Evolutionary conservation across 1,140 invertebrate species (phyloP), one percentile per base, ranked within the genome.

Genomic region (Pseudomyrmex sp.): DNA sequence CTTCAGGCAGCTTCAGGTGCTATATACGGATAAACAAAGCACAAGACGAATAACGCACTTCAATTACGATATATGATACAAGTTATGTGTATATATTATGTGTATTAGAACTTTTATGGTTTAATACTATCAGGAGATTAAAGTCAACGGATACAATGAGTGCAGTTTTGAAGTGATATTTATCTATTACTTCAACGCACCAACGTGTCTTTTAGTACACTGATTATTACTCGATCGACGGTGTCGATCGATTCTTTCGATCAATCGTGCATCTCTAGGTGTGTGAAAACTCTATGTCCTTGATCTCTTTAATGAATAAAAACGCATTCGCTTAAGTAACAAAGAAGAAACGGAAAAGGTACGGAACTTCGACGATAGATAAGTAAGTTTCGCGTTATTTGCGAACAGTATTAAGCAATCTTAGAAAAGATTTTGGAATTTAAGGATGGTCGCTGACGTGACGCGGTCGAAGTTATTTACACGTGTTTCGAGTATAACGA

Each of bases 361-460:
- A 82, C 18, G 46, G 63, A 9, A 82, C 8, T 82, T 75, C 15
- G 48, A 72, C 20, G 52, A 70, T 10, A 59, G 59, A 69, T 79
- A 70, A 35, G 5, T 73, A 56, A 87, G 18, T 86, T 73, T 54
- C 13, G 61, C 48, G 46, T 76, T 65, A 65, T 26, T 65, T 86
- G 70, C 80, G 66, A 68, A 84, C 80, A 87, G 86, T 87, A 87
- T 87, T 87, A 87, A 87, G 56, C 72, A 59, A 59, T 82, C 77
- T 44, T 48, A 44, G 65, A 77, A 35, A 35, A 35, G 35, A 48
- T 69, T 70, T 20, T 2, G 52, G 18, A 50, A 83, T 56, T 66
- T 76, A 68, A 59, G 35, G 26, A 77, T 18, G 12, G 26, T 87
- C 26, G 56, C 35, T 66, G 61, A 63, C 18, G 23, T 61, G 8